A percentile compares a stretch with the other conserved stretches of the same genome.
Evolutionary conservation across 1,140 invertebrate species (phyloP).

Genomic region (Chelonus insularis): DNA sequence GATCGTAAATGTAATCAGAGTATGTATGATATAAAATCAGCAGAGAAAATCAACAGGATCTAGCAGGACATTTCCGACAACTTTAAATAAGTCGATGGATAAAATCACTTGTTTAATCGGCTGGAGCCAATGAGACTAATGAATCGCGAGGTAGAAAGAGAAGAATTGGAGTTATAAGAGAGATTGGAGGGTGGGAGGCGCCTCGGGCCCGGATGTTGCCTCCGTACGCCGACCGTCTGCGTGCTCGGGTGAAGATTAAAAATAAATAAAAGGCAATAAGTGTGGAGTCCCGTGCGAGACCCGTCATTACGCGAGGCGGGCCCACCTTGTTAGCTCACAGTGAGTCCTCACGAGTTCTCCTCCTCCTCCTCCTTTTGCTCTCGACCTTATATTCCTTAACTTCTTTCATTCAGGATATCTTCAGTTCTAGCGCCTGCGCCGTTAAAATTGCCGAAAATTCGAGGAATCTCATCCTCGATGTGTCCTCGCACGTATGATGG

Average conservation of each 20-base stretch:
- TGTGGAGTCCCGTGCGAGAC: constrained; percentile 59
- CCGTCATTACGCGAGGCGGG: constrained; percentile 60
- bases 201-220: constrained; percentile 55
- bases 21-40: too few relatives aligned
- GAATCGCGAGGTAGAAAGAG: constrained; percentile 28
- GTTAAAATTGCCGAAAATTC: constrained; percentile 61
- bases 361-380: constrained; percentile 32
- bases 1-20: neutral
- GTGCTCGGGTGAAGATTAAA: constrained; percentile 49
- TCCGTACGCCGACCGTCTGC: constrained; percentile 37
- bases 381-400: neutral
- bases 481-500: constrained; percentile 4
- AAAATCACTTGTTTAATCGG: neutral
- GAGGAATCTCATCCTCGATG: constrained; percentile 46
- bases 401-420: constrained; percentile 49
- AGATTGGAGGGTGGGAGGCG: constrained; percentile 26
- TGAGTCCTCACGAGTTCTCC: constrained; percentile 42
- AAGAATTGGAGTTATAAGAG: neutral
- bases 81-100: neutral
- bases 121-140: constrained; percentile 40
- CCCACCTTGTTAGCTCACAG: constrained; percentile 58
- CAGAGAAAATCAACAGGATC: neutral
- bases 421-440: constrained; percentile 53
- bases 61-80: neutral
- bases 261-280: constrained; percentile 62